Percentiles rank a stretch among this genome's conserved stretches.
Conservation (phyloP, 2,888 invertebrate species). For the Amphimallon solstitiale region DNA sequence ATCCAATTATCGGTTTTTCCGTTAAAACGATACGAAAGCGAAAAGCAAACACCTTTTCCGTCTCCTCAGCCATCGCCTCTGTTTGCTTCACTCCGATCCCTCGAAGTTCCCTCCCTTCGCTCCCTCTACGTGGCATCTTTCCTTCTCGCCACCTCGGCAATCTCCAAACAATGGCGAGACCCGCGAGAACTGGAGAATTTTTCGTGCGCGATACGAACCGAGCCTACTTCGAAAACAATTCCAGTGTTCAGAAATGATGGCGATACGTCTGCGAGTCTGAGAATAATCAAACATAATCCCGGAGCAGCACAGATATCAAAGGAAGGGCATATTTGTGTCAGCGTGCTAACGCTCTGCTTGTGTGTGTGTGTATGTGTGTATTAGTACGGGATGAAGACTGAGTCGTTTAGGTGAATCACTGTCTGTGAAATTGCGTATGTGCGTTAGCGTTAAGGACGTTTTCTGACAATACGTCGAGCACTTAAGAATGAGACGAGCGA, state of each 20-base stretch:
- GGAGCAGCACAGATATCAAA: background rate
- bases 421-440: background rate
- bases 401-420: background rate
- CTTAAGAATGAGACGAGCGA: background rate
- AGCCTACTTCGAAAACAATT: background rate
- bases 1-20: constrained; percentile 31
- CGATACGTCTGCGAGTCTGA: background rate
- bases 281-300: background rate
- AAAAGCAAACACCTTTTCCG: constrained; percentile 11
- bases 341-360: background rate
- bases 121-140: background rate
- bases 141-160: background rate
- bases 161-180: constrained; percentile 2
- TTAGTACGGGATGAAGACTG: background rate
- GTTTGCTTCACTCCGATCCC: background rate
- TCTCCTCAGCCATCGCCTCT: background rate
- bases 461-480: background rate
- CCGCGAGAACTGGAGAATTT: background rate
- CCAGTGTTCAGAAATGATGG: background rate
- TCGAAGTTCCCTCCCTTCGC: background rate
- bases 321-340: background rate
- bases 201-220: background rate
- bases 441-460: background rate
- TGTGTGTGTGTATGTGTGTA: background rate
- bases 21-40: constrained; percentile 22